phyloP scores from a whole-genome alignment of 2,797 vertebrate species.

The Serranus cabrilla region DNA sequence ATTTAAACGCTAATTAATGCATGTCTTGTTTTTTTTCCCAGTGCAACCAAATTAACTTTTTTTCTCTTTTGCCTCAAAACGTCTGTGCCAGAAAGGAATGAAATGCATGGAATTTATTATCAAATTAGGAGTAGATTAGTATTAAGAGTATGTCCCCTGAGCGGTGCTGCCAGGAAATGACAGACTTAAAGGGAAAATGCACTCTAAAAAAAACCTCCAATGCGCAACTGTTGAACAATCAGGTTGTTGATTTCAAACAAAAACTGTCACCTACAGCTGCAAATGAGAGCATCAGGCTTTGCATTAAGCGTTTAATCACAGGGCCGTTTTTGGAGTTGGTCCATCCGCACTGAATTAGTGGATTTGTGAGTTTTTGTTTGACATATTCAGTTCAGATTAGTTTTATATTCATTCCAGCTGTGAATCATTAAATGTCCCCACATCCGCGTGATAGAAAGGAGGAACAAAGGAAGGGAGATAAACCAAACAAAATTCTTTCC shows the following conservation, averaged over 20 bases:
- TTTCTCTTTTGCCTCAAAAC: constrained; percentile 29
- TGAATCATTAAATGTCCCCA: constrained; percentile 28
- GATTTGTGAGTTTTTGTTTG: constrained; percentile 8
- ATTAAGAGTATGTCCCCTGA: constrained; percentile 18
- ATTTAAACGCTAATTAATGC: constrained; percentile 47
- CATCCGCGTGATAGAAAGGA: constrained; percentile 14
- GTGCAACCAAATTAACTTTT: constrained; percentile 35
- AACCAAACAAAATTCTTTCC: constrained; percentile 35
- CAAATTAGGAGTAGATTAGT: constrained; percentile 25
- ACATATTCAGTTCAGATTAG: constrained; percentile 26
- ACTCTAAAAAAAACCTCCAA: constrained; percentile 1
- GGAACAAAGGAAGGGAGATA: constrained; percentile 34
- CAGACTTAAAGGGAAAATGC: constrained; percentile 12
- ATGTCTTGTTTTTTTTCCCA: constrained; percentile 8
- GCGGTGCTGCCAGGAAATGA: constrained; percentile 17
- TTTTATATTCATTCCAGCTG: constrained; percentile 24
- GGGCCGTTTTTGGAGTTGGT: constrained; percentile 7
- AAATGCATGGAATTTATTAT: constrained; percentile 33
- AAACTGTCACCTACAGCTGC: constrained; percentile 11
- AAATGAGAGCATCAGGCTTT: constrained; percentile 33
- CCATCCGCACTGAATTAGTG: constrained; percentile 8
- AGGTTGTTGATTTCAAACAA: constrained; percentile 9
- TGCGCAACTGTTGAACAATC: constrained; percentile 11
- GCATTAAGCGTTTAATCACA: constrained; percentile 12
- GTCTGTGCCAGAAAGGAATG: constrained; percentile 35